These are phyloP conservation scores for Drosophila saltans DNA, from an alignment of 1,140 invertebrate genomes.

Conservation along the genomic window DNA sequence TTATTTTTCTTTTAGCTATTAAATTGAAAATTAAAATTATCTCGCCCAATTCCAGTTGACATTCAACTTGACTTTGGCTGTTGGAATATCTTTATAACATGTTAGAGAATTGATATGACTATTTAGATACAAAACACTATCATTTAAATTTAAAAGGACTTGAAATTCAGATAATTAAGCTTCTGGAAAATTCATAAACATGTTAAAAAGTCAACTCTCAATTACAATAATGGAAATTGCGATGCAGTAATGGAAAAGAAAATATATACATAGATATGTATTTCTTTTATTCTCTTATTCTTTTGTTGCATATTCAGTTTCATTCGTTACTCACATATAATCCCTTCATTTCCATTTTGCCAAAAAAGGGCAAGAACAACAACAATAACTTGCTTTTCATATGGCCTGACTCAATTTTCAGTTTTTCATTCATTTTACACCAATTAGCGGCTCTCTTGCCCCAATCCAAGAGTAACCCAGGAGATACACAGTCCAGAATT, in stretches of 20 bases:
- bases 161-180: too few species aligned
- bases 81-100: too few species aligned
- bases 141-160: too few species aligned
- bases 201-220: too few species aligned
- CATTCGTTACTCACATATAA: neutral
- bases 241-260: too few species aligned
- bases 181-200: too few species aligned
- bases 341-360: neutral
- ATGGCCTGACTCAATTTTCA: constrained; percentile 34
- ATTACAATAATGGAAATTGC: too few species aligned
- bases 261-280: too few species aligned
- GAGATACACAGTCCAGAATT: neutral
- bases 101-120: too few species aligned
- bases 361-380: neutral
- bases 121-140: too few species aligned
- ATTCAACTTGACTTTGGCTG: too few species aligned
- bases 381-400: neutral
- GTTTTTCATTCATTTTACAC: constrained; percentile 27
- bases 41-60: too few species aligned
- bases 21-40: constrained; percentile 25
- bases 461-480: neutral
- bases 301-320: constrained; percentile 14
- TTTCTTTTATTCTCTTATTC: neutral
- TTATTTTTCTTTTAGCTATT: neutral
- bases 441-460: constrained; percentile 39